These are phyloP conservation scores for Netelia fuscicornis DNA, from an alignment of 2,888 invertebrate species.

Conservation along the genomic window DNA sequence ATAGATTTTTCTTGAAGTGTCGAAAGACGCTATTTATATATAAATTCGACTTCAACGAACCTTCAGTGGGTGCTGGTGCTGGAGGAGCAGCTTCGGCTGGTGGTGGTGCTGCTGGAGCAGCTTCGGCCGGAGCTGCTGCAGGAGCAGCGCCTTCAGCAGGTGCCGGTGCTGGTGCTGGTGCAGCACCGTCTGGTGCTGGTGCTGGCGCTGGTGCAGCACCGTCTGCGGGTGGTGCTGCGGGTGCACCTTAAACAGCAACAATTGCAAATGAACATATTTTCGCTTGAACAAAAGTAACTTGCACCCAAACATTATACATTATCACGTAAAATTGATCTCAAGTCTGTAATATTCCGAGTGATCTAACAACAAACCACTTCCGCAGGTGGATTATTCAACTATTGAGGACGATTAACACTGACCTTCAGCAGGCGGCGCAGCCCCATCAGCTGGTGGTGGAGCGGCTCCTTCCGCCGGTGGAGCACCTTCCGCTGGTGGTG, in stretches of 20 bases:
- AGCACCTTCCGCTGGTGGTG: conserved; percentile 76
- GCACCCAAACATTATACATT: no score
- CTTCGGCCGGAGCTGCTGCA: conserved; percentile 73
- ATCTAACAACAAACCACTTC: no score
- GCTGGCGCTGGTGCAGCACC: conserved; percentile 73
- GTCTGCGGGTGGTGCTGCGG: conserved; percentile 73
- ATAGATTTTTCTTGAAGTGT: no score
- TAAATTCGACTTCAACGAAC: conserved; percentile 66
- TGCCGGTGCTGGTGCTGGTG: conserved; percentile 72
- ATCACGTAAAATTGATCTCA: no score
- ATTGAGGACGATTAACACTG: conserved; percentile 40
- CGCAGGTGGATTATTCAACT: no score
- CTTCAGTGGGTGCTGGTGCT: conserved; percentile 74
- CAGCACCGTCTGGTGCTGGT: conserved; percentile 68
- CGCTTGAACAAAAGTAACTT: neutral
- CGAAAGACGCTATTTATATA: no score
- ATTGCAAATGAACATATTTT: neutral
- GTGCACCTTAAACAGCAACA: conserved; percentile 57
- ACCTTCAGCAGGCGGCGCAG: conserved; percentile 72
- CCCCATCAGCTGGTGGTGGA: conserved; percentile 72
- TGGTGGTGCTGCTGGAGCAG: conserved; percentile 71
- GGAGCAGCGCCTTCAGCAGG: conserved; percentile 63
- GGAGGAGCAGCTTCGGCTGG: conserved; percentile 68
- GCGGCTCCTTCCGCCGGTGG: conserved; percentile 70
- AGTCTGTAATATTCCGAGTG: no score